These are phyloP conservation scores for Kryphioiulus occultus DNA, from an alignment of 2,888 invertebrate genomes.

Conservation along the genomic window DNA sequence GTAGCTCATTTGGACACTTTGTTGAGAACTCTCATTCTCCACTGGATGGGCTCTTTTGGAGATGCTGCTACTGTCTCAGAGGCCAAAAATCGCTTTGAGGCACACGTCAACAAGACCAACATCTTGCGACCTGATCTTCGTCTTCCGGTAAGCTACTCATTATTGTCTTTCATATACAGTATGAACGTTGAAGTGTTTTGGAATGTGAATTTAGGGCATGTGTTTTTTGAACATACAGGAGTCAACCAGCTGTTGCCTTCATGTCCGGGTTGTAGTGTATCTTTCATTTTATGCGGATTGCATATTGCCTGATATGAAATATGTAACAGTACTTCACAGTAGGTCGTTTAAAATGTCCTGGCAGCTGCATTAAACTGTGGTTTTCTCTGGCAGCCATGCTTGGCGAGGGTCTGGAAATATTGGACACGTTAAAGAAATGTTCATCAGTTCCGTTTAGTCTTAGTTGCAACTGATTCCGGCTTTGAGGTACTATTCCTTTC, in stretches of 20 bases:
- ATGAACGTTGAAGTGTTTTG: too few species aligned
- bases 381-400: background rate
- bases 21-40: constrained; percentile 82
- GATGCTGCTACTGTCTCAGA: constrained; percentile 80
- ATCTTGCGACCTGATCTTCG: constrained; percentile 84
- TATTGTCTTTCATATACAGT: background rate
- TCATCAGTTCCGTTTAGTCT: background rate
- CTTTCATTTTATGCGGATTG: background rate
- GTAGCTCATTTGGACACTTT: constrained; percentile 80
- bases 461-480: background rate
- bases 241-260: background rate
- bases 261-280: background rate
- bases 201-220: background rate
- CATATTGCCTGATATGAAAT: background rate
- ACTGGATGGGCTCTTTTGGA: constrained; percentile 81
- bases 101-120: constrained; percentile 71
- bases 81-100: constrained; percentile 74
- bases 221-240: background rate
- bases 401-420: background rate
- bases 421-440: background rate
- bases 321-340: background rate
- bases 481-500: background rate
- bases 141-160: constrained; percentile 68
- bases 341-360: background rate
- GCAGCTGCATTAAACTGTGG: background rate